Evolutionary conservation across 2,888 invertebrate genomes (phyloP).

Genomic region (Pseudeuparius sepicola): DNA sequence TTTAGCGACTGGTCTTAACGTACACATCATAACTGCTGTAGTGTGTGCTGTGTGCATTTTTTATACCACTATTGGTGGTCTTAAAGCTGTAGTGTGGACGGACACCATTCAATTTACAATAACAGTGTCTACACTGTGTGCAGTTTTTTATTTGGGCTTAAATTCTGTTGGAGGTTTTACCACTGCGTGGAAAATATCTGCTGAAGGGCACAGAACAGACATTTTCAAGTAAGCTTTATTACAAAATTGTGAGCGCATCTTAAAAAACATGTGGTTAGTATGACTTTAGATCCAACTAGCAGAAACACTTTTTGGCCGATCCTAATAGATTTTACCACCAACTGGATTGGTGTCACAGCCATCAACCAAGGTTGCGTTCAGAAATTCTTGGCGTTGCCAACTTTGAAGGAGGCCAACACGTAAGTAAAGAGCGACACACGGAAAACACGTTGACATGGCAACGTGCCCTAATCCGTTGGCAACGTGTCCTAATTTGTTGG

Average conservation of each 20-base stretch:
- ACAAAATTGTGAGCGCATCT: no score
- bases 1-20: slow-evolving; percentile 55
- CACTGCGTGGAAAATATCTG: slow-evolving; percentile 47
- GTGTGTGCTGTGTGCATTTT: slow-evolving; percentile 63
- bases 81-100: slow-evolving; percentile 56
- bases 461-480: no score
- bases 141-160: slow-evolving; percentile 39
- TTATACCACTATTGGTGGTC: slow-evolving; percentile 57
- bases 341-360: slow-evolving; percentile 34
- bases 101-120: slow-evolving; percentile 44
- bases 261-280: no score
- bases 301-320: slow-evolving; percentile 53
- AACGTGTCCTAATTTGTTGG: no score
- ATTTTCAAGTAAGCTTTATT: slow-evolving; percentile 54
- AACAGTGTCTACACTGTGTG: slow-evolving; percentile 40
- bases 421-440: no score
- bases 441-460: no score
- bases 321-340: slow-evolving; percentile 45
- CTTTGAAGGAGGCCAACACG: no score
- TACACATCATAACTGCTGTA: slow-evolving; percentile 54
- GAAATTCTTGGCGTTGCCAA: slow-evolving; percentile 40
- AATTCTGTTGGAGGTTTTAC: slow-evolving; percentile 36
- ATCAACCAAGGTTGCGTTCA: slow-evolving; percentile 39
- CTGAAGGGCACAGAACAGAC: slow-evolving; percentile 46
- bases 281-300: slow-evolving; percentile 45